A percentile compares a stretch with the other conserved stretches of the same genome.
Evolutionary conservation across 2,888 invertebrate species (phyloP).

Genomic region (Argyra leucocephala): DNA sequence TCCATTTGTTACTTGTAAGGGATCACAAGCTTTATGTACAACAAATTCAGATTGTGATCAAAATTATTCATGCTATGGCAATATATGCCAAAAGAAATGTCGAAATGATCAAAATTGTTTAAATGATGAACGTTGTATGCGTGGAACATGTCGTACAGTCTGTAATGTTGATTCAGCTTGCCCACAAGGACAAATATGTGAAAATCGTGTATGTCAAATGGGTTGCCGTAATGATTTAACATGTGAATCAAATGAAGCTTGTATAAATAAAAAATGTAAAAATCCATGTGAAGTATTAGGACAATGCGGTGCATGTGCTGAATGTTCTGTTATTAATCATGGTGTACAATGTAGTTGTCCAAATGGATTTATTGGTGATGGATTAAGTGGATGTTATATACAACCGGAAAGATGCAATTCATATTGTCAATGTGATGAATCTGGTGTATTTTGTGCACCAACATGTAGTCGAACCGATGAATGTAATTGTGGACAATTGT

Average conservation of each 20-base stretch:
- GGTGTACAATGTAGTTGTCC: slow-evolving; percentile 80
- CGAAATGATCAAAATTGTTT: slow-evolving; percentile 72
- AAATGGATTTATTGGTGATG: slow-evolving; percentile 69
- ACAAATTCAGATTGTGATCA: slow-evolving; percentile 58
- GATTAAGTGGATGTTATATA: slow-evolving; percentile 65
- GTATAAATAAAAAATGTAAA: slow-evolving; percentile 71
- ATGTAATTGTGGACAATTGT: slow-evolving; percentile 75
- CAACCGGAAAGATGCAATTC: slow-evolving; percentile 65
- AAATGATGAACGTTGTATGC: slow-evolving; percentile 75
- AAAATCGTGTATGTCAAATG: slow-evolving; percentile 72
- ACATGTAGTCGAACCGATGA: slow-evolving; percentile 57
- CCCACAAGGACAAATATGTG: slow-evolving; percentile 72
- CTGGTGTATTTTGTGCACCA: slow-evolving; percentile 63
- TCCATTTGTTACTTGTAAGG: slow-evolving; percentile 62
- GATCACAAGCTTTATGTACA: slow-evolving; percentile 56
- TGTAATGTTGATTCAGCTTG: slow-evolving; percentile 81
- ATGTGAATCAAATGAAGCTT: slow-evolving; percentile 66
- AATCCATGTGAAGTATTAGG: slow-evolving; percentile 64
- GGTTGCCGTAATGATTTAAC: slow-evolving; percentile 78
- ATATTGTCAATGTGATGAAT: slow-evolving; percentile 69
- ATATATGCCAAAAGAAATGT: slow-evolving; percentile 67
- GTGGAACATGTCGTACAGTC: slow-evolving; percentile 70
- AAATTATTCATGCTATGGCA: slow-evolving; percentile 66
- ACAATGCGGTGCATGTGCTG: slow-evolving; percentile 74
- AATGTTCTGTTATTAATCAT: slow-evolving; percentile 73